Evolutionary conservation across 1,140 invertebrate species (phyloP).

Genomic region (Vanessa atalanta): DNA sequence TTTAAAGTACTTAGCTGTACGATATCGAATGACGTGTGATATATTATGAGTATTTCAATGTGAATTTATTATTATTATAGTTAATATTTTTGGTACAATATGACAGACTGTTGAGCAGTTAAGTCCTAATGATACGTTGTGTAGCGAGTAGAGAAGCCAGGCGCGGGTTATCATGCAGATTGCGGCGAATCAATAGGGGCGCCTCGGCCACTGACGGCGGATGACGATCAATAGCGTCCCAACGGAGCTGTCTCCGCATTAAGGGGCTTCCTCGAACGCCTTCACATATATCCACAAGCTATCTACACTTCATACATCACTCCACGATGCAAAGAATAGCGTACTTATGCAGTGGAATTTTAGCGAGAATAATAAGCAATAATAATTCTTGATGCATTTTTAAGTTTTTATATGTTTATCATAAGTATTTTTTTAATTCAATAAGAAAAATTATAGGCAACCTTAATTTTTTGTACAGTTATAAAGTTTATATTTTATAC

Average conservation of each 20-base stretch:
- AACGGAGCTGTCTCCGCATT: conserved; percentile 76
- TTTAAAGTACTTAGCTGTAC: too few species aligned
- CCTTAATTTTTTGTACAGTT: neutral
- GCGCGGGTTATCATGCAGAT: conserved; percentile 77
- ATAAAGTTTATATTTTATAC: neutral
- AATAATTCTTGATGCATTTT: neutral
- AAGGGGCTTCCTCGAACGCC: conserved; percentile 78
- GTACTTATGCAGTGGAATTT: conserved; percentile 10
- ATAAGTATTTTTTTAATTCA: neutral
- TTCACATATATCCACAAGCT: conserved; percentile 70
- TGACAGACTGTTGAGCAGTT: conserved; percentile 31
- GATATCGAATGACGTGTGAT: too few species aligned
- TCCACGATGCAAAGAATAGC: conserved; percentile 37
- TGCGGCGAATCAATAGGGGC: conserved; percentile 79
- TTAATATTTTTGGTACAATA: neutral
- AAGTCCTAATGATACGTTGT: conserved; percentile 57
- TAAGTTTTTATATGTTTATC: neutral
- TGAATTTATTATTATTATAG: neutral
- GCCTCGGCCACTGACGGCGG: conserved; percentile 76
- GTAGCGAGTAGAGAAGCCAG: conserved; percentile 63
- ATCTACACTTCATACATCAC: conserved; percentile 57
- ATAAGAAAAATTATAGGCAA: too few species aligned
- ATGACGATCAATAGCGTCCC: conserved; percentile 79
- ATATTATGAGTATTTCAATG: neutral
- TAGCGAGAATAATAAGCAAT: neutral